phyloP scores from a whole-genome alignment of 2,888 invertebrate genomes.

The Drosophila stalkeri region DNA sequence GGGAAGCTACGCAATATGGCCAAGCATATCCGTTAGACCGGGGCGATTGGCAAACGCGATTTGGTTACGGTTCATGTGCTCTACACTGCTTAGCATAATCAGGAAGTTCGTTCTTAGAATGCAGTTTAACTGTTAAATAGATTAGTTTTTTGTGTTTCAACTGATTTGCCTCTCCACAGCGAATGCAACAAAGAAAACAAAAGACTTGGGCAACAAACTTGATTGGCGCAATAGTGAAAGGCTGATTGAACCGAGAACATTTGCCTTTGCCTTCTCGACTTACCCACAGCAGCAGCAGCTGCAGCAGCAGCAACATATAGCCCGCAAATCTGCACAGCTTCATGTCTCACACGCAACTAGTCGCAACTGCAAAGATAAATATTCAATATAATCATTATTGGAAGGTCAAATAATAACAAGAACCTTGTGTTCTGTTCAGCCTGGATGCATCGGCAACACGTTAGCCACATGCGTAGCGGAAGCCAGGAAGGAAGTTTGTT shows the following conservation, averaged over 20 bases:
- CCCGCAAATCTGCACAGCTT: conserved; percentile 52
- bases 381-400: conserved; percentile 48
- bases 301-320: conserved; percentile 19
- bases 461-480: conserved; percentile 59
- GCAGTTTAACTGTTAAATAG: conserved; percentile 74
- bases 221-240: conserved; percentile 68
- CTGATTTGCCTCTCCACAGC: neutral
- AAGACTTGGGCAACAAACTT: conserved; percentile 67
- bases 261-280: conserved; percentile 25
- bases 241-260: conserved; percentile 24
- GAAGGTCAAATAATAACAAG: conserved; percentile 30
- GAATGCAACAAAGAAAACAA: conserved; percentile 28
- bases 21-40: conserved; percentile 77
- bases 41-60: conserved; percentile 81
- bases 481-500: conserved; percentile 71
- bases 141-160: conserved; percentile 64
- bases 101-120: conserved; percentile 70
- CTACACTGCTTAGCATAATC: conserved; percentile 60
- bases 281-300: conserved; percentile 40
- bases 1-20: conserved; percentile 80
- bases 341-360: conserved; percentile 63
- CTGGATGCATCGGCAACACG: conserved; percentile 53
- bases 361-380: conserved; percentile 55
- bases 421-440: conserved; percentile 39
- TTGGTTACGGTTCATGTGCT: conserved; percentile 83